Base-by-base conservation (phyloP, 2,113 vertebrate genomes). In the Equus przewalskii region DNA sequence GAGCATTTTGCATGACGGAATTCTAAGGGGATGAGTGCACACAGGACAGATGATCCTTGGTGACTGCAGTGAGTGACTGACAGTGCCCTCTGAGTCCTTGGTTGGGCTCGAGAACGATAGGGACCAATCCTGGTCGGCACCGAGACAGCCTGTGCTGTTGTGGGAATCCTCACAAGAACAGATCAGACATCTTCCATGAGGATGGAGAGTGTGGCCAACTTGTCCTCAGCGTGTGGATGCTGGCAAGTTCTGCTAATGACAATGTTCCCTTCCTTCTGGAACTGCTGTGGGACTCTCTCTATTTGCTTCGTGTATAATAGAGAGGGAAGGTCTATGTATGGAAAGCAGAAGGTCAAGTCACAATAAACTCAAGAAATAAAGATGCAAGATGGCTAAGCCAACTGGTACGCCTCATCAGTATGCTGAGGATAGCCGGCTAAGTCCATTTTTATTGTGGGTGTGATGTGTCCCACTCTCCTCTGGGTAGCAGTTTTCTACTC, bases 341-440 rank as follows among this genome's bases (percentile, higher is more conserved):
- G 54, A 67, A 73, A 91, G 24, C 46, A 95, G 24, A 89, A 96
- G 67, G 19, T 88, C 33, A 91, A 28, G 33, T 89, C 58, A 60
- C 49, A 91, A 18, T 85, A 18, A 60, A 13, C 22, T 62, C 14
- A 64, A 70, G 33, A 21, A 70, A 12, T n/a, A 30, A 93, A 88
- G 60, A 26, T 72, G 4, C 21, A 36, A 54, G 26, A 49, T n/a
- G 2, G 22, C 36, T 22, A 33, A 82, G 62, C 30, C 58, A 69
- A 8, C 70, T 36, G 78, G 33, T 78, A 2, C 36, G 44, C 26
- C 58, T 92, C 6, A 44, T 90, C 28, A 8, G 36, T 44, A 19
- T 72, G 58, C 33, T 44, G 28, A 54, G 14, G 36, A 6, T 2
- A 15, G n/a, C 24, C 14, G 12, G 12, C 60, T 36, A 19, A 6